These are phyloP conservation scores for Baronia brevicornis DNA, from an alignment of 2,888 invertebrate species.

Conservation along the genomic window DNA sequence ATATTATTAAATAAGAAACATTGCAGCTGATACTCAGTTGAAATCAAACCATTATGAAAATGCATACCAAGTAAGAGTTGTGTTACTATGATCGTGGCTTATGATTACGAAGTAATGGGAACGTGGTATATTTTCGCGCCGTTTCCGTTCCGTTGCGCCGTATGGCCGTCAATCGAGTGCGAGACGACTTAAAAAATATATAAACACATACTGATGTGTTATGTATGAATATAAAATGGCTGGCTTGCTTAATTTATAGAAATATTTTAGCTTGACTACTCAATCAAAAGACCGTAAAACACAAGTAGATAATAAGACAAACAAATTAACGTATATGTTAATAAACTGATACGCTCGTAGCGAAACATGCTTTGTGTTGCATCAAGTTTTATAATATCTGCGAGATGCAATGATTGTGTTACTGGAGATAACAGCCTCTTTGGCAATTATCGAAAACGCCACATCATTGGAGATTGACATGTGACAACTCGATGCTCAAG, in stretches of 20 bases:
- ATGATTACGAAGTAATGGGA: constrained; percentile 26
- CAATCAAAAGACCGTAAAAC: no score
- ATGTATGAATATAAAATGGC: no score
- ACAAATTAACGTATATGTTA: constrained; percentile 23
- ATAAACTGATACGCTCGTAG: constrained; percentile 41
- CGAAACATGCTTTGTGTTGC: constrained; percentile 4
- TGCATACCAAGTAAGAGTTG: constrained; percentile 37
- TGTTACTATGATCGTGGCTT: constrained; percentile 16
- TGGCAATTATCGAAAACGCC: constrained; percentile 12
- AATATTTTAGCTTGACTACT: no score
- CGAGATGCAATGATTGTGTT: neutral
- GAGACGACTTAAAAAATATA: constrained; percentile 2
- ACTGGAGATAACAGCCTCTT: constrained; percentile 14
- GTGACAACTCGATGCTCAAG: constrained; percentile 14
- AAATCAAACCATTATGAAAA: constrained; percentile 26
- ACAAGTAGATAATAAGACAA: constrained; percentile 3
- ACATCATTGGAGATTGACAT: constrained; percentile 12
- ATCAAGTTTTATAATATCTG: no score
- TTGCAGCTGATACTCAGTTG: no score
- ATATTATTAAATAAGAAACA: no score
- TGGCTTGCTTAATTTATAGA: no score
- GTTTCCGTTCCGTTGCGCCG: constrained; percentile 33
- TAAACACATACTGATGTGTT: constrained; percentile 4
- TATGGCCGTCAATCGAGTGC: no score
- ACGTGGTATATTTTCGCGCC: constrained; percentile 33